Evolutionary conservation across 2,888 invertebrate species (phyloP).

Genomic region (Exephanes ischioxanthus): DNA sequence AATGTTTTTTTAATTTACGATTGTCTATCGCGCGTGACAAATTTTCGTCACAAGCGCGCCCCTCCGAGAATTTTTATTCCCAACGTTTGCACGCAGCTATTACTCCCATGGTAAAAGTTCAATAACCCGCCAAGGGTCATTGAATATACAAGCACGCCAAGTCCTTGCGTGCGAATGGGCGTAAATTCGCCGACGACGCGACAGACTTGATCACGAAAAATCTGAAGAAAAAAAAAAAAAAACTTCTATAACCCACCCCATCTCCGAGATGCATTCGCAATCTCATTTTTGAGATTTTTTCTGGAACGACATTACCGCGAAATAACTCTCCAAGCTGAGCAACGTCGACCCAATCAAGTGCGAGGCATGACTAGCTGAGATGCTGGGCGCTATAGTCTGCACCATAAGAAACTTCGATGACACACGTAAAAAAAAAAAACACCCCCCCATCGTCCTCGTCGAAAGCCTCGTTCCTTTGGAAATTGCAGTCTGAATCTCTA

Average conservation of each 20-base stretch:
- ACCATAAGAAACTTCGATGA: not conserved
- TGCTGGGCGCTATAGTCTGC: no score
- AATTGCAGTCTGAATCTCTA: slow-evolving; percentile 40
- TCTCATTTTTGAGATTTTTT: not conserved
- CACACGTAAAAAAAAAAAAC: not conserved
- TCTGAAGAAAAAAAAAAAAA: not conserved
- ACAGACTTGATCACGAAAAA: not conserved
- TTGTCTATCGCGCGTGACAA: no score
- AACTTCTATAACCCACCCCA: not conserved
- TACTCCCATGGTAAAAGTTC: no score
- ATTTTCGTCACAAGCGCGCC: no score
- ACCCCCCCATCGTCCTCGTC: not conserved
- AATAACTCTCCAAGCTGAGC: not conserved
- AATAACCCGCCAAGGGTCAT: no score
- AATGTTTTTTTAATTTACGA: no score
- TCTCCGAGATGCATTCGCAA: not conserved
- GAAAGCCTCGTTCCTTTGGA: slow-evolving; percentile 32
- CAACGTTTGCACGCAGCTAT: no score
- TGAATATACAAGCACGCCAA: no score
- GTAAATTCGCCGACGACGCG: no score
- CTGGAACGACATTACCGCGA: not conserved
- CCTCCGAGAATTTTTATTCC: no score
- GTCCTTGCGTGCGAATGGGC: no score
- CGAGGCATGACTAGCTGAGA: not conserved
- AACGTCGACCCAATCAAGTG: not conserved